Percentiles rank a stretch among this genome's conserved stretches.
These are phyloP conservation scores for Calycopis cecrops DNA, from an alignment of 1,140 invertebrate species.

Conservation along the genomic window DNA sequence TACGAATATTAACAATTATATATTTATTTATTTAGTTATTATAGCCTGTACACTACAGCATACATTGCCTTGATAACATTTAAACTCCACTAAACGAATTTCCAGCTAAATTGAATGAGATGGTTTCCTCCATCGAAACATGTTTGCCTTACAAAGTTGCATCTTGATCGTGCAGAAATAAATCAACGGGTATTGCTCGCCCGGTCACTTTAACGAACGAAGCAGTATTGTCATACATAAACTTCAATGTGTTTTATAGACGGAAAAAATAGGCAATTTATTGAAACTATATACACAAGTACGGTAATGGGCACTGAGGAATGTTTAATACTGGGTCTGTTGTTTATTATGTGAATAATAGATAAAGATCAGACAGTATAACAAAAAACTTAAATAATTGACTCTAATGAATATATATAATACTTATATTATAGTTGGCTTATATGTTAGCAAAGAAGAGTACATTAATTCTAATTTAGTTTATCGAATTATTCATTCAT, in stretches of 20 bases:
- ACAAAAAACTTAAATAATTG: too few relatives aligned
- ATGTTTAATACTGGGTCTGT: background rate
- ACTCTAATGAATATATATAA: too few relatives aligned
- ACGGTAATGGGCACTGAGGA: background rate
- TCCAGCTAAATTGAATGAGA: too few relatives aligned
- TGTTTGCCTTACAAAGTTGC: background rate
- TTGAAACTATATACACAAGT: background rate
- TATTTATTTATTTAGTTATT: too few relatives aligned
- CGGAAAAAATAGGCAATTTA: background rate
- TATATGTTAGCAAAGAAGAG: too few relatives aligned
- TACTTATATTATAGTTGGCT: too few relatives aligned
- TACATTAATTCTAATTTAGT: too few relatives aligned
- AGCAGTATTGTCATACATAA: background rate
- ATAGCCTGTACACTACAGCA: too few relatives aligned
- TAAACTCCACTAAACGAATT: too few relatives aligned
- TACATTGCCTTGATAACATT: too few relatives aligned
- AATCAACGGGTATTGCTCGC: background rate
- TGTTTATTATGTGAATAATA: background rate
- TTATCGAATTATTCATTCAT: too few relatives aligned
- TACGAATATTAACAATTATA: too few relatives aligned
- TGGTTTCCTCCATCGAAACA: background rate
- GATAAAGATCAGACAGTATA: background rate
- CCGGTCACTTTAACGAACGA: background rate
- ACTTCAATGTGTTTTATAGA: constrained; percentile 3
- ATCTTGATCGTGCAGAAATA: background rate